A percentile compares a stretch with the other conserved stretches of the same genome.
Evolutionary conservation across 2,797 vertebrate species (phyloP).

Genomic region (Pseudotriccus pelzelni): DNA sequence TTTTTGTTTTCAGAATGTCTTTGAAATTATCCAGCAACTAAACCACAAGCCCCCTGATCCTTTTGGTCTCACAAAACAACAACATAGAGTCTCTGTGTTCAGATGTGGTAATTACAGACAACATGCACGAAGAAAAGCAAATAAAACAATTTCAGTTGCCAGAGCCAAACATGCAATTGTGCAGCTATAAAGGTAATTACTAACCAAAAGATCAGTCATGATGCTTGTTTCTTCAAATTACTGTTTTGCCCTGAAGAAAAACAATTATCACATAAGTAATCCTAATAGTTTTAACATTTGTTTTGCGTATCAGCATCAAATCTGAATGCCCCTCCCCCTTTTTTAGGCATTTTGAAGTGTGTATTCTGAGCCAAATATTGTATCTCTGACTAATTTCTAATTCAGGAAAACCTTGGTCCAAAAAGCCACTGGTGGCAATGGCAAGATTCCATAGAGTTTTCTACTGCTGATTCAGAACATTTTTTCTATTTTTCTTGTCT

Average conservation of each 20-base stretch:
- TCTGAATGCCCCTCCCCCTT: not conserved
- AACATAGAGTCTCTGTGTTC: constrained; percentile 34
- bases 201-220: constrained; percentile 43
- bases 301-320: constrained; percentile 23
- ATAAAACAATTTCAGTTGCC: constrained; percentile 38
- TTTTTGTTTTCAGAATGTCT: constrained; percentile 46
- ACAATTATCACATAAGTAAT: constrained; percentile 8
- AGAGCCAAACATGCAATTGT: constrained; percentile 37
- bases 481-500: not conserved
- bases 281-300: constrained; percentile 24
- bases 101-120: constrained; percentile 53
- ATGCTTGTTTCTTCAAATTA: constrained; percentile 44
- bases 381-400: not conserved
- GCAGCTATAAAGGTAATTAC: constrained; percentile 49
- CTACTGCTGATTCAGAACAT: not conserved
- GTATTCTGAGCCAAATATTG: not conserved
- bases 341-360: not conserved
- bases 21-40: constrained; percentile 58
- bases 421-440: not conserved
- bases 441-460: not conserved
- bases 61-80: constrained; percentile 47
- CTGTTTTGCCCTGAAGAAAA: constrained; percentile 38
- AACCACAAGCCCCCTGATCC: not conserved
- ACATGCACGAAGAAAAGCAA: constrained; percentile 43
- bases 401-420: not conserved